Percentiles rank a stretch among this genome's conserved stretches.
Conservation (phyloP, 2,888 invertebrate species). For the Acholoe squamosa region DNA sequence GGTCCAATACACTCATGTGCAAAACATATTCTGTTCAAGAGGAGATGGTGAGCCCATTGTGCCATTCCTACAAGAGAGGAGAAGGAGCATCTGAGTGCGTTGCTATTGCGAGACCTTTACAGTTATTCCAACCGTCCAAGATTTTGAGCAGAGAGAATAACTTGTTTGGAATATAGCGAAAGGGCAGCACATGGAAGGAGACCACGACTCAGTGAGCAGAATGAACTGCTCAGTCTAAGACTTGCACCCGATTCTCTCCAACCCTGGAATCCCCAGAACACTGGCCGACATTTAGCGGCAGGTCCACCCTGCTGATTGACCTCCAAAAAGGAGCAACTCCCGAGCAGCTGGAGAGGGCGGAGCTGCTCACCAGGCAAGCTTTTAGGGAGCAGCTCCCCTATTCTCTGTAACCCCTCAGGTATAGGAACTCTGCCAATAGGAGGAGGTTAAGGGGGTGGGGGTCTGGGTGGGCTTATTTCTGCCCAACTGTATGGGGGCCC, state of each 20-base stretch:
- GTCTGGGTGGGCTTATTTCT: constrained; percentile 1
- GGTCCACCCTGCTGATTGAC: background rate
- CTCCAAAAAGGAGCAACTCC: background rate
- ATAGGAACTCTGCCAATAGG: constrained; percentile 41
- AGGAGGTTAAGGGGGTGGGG: too few species aligned
- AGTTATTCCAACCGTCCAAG: constrained; percentile 32
- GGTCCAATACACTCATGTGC: background rate
- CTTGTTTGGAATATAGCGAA: constrained; percentile 38
- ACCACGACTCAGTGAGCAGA: constrained; percentile 48
- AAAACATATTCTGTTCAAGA: background rate
- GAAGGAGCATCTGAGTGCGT: constrained; percentile 36
- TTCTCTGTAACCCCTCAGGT: constrained; percentile 16
- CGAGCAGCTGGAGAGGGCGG: background rate
- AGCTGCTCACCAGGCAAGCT: background rate
- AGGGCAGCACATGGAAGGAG: constrained; percentile 48
- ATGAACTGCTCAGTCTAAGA: constrained; percentile 47
- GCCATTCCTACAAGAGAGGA: background rate
- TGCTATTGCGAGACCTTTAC: constrained; percentile 51
- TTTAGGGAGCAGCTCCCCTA: constrained; percentile 9
- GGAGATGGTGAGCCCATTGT: background rate
- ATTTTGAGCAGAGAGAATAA: constrained; percentile 45
- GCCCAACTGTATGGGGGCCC: background rate
- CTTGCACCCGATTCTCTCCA: constrained; percentile 23
- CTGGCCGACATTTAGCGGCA: constrained; percentile 29
- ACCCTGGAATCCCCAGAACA: background rate